These are phyloP conservation scores for Miopithecus talapoin DNA, from an alignment of 2,797 vertebrate genomes.

Conservation along the genomic window DNA sequence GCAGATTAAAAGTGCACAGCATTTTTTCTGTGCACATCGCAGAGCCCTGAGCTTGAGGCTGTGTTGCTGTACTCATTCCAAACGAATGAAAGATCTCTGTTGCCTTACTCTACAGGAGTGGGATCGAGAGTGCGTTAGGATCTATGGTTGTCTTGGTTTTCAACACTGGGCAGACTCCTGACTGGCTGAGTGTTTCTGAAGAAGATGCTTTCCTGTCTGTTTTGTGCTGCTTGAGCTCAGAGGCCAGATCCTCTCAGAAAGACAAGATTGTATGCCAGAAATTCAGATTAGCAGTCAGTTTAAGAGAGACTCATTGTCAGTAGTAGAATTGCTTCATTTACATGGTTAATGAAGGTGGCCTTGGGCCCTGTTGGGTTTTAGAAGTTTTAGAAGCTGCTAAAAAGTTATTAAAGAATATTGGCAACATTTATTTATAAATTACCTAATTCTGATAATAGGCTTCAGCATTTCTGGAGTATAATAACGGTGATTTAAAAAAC, in stretches of 20 bases:
- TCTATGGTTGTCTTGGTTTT: neutral
- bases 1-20: neutral
- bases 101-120: neutral
- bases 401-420: neutral
- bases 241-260: neutral
- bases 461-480: neutral
- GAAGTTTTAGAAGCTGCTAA: constrained; percentile 44
- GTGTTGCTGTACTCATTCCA: no score
- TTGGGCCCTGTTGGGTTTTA: neutral
- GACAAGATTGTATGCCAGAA: neutral
- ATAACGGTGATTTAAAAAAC: constrained; percentile 26
- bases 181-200: neutral
- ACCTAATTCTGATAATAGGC: neutral
- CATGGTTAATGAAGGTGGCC: neutral
- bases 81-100: no score
- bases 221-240: neutral
- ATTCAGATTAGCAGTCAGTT: neutral
- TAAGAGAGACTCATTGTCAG: neutral
- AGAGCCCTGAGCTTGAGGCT: neutral
- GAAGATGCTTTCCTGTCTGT: neutral
- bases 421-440: constrained; percentile 6
- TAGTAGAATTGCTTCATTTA: neutral
- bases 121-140: neutral
- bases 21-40: neutral
- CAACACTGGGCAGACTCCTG: neutral